Evolutionary conservation across 2,797 vertebrate species (phyloP), one percentile per base, ranked within the genome.

Genomic region (Sphenopsis melanotis): DNA sequence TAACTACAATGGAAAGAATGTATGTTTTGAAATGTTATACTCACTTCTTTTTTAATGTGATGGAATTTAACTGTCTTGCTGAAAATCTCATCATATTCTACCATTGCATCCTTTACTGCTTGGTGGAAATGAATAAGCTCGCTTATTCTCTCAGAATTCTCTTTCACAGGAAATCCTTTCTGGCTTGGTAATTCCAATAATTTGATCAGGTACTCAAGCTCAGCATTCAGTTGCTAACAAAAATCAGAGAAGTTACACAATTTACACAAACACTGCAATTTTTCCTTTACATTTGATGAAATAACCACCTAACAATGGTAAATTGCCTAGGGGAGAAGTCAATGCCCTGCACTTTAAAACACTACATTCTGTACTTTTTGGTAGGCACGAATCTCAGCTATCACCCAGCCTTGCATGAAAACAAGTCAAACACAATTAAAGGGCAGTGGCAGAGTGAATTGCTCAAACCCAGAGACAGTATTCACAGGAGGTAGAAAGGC

Each of bases 21-120:
- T 22, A 9, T 24, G 11, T 68, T 74, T 89, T 56, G 15, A 84
- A 80, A 69, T 2, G 20, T 49, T 84, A 55, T 57, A 87, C 96
- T 97, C 93, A 99, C 98, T 97, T 98, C 97, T 80, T 98, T 95
- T 95, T 97, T 98, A 78, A 98, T 95, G 76, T 96, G 97, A 91
- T 99, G 98, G 92, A 99, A 99, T 90, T 97, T 98, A 82, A 98
- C 90, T 30, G 95, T 96, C 96, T 98, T 98, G 69, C 96, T 97
- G 65, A 99, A 98, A 96, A 99, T 96, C 1, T 95, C 96, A 90
- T 99, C 97, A 3, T 98, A 98, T 90, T 98, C 96, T 52, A 84
- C 96, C 94, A 99, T 98, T 90, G 95, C 98, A 59, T 98, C 97
- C 90, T 97, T 98, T 81, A 99, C 95, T 8, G 27, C 97, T 89